Conservation (phyloP, 2,888 invertebrate genomes). For the Aelia acuminata region DNA sequence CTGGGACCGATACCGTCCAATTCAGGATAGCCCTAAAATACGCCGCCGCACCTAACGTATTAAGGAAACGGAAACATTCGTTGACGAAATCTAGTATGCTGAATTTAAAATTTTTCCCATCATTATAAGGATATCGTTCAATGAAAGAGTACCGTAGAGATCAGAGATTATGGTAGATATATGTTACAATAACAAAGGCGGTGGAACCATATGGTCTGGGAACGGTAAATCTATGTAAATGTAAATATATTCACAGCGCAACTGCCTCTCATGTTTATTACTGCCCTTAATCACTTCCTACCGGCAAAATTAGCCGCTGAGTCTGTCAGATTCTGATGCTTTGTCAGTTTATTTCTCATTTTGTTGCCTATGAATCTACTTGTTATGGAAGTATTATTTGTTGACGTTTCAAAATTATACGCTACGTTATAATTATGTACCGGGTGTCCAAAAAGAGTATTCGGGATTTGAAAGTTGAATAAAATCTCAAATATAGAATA, state of each 20-base stretch:
- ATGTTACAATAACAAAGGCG: conserved; percentile 6
- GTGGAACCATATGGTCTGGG: not conserved
- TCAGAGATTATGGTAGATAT: not conserved
- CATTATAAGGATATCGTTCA: not conserved
- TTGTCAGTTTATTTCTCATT: not conserved
- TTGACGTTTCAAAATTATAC: too few species aligned
- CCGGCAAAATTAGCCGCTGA: not conserved
- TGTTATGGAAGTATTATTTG: too few species aligned
- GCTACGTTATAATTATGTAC: too few species aligned
- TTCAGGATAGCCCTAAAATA: too few species aligned
- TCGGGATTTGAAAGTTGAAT: too few species aligned
- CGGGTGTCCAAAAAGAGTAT: too few species aligned
- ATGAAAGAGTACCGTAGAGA: not conserved
- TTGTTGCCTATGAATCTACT: too few species aligned
- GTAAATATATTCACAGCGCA: not conserved
- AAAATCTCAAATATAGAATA: too few species aligned
- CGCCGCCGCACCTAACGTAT: too few species aligned
- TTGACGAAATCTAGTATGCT: not conserved
- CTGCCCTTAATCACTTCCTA: conserved; percentile 45
- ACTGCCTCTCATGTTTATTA: conserved; percentile 36
- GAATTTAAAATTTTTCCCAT: not conserved
- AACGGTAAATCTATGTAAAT: conserved; percentile 21
- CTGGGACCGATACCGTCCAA: too few species aligned
- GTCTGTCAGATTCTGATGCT: not conserved
- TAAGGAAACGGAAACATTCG: not conserved